Base-by-base conservation (phyloP, 2,797 vertebrate species). In the Arnoldichthys spilopterus region DNA sequence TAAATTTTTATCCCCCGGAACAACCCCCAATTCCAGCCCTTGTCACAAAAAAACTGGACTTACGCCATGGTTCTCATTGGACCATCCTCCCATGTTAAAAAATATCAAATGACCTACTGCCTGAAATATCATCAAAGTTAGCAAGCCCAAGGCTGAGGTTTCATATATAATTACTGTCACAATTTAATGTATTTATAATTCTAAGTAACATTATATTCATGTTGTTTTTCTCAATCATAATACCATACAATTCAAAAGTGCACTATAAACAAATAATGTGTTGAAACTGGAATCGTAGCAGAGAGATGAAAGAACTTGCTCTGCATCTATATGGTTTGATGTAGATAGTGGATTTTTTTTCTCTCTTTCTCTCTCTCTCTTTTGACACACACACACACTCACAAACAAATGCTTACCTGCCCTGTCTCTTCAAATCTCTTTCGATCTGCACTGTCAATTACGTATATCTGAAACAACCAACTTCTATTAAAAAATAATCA, bases 381-480 rank as follows among this genome's bases (percentile, higher is more conserved):
- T 2, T 11, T n/a, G n/a, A n/a, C n/a, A n/a, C n/a, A n/a, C n/a
- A n/a, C n/a, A n/a, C 24, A 32, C 59, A 34, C 24, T 16, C 58
- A 61, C 16, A 62, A 2, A 34, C 9, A 34, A 20, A 62, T 15
- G 18, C 59, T 78, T 91, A 99, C 98, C 96, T 98, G 97, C 79
- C 97, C 98, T 0, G 97, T 99, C 93, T 99, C 98, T 91, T 99
- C 97, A 93, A 99, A 98, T 83, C 98, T 94, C 91, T 98, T 99
- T 87, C 97, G 95, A 94, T 99, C 98, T 70, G 98, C 97, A 43
- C 97, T 99, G 94, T 99, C 98, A 82, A 99, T 99, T 85, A 99
- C 97, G 79, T 99, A 99, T 90, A 99, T 99, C 98, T 99, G 93
- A 88, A 93, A 93, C 85, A 86, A 81, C 76, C 30, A 78, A 76